phyloP scores from a whole-genome alignment of 37 sponge, comb jelly and placozoan genomes.

The Trichoplax adhaerens region DNA sequence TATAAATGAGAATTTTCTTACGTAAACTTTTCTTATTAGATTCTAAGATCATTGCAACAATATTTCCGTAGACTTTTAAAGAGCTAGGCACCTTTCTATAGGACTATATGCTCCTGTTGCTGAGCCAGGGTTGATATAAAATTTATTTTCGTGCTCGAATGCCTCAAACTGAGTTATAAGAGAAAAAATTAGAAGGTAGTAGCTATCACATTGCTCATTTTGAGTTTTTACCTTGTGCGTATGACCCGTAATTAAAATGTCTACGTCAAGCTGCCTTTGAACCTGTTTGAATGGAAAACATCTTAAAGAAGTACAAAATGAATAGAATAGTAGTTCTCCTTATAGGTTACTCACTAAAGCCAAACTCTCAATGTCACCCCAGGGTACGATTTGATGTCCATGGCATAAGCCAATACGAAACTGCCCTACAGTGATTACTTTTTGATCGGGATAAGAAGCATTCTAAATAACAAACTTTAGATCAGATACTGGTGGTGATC shows the following conservation, averaged over 20 bases:
- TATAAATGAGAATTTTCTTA: not conserved
- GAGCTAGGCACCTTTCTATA: constrained; percentile 38
- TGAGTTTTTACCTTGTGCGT: constrained; percentile 74
- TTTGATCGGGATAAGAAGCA: constrained; percentile 79
- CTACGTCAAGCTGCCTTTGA: constrained; percentile 91
- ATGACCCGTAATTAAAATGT: constrained; percentile 87
- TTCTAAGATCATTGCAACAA: not conserved
- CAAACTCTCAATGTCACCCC: constrained; percentile 93
- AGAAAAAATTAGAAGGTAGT: too few relatives aligned
- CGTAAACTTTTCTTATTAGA: too few relatives aligned
- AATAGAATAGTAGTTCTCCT: too few relatives aligned
- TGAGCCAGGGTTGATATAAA: constrained; percentile 94
- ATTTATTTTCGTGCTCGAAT: constrained; percentile 79
- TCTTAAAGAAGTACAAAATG: not conserved
- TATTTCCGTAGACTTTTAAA: not conserved
- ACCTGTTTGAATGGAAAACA: constrained; percentile 23
- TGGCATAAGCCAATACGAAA: constrained; percentile 91
- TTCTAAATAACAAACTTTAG: constrained; percentile 17
- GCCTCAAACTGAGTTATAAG: constrained; percentile 49
- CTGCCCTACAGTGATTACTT: constrained; percentile 88
- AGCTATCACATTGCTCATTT: too few relatives aligned
- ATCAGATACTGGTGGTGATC: not conserved
- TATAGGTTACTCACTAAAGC: constrained; percentile 27
- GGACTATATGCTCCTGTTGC: constrained; percentile 97
- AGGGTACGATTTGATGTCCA: constrained; percentile 96